A percentile compares a stretch with the other conserved stretches of the same genome.
phyloP scores from a whole-genome alignment of 1,140 invertebrate species.

The Drosophila pachea region DNA sequence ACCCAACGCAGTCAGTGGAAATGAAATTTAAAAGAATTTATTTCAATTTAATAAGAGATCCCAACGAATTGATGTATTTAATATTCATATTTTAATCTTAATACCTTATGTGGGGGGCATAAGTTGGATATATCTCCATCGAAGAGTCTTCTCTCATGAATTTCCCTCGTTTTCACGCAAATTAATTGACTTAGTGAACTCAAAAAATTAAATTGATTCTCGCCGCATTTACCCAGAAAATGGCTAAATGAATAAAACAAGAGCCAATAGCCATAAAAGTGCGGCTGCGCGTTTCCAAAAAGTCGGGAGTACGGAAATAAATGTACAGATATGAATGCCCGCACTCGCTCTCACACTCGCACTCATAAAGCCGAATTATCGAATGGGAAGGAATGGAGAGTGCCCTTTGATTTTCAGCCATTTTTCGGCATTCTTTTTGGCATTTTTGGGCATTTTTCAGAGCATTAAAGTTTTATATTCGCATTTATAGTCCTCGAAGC shows the following conservation, averaged over 20 bases:
- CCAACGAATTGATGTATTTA: no score
- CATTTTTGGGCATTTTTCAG: constrained; percentile 50
- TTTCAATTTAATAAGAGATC: neutral
- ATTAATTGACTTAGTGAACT: neutral
- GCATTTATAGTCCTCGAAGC: neutral
- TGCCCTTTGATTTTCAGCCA: constrained; percentile 48
- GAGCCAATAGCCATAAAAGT: constrained; percentile 56
- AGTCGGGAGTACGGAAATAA: neutral
- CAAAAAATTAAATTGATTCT: neutral
- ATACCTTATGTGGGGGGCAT: no score
- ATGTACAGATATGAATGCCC: neutral
- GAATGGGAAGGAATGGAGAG: constrained; percentile 25
- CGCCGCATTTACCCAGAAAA: neutral
- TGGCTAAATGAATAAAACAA: constrained; percentile 16
- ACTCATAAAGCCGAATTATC: constrained; percentile 6
- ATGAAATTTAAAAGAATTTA: neutral
- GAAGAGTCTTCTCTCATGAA: no score
- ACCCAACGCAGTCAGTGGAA: neutral
- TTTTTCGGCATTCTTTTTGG: constrained; percentile 51
- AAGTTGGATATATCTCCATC: no score
- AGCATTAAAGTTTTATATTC: constrained; percentile 52
- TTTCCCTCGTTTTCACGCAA: no score
- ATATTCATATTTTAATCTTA: no score
- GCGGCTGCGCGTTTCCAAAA: constrained; percentile 37
- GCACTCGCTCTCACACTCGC: neutral